These are phyloP conservation scores for Clupea harengus DNA, from an alignment of 2,113 vertebrate genomes.

Conservation along the genomic window DNA sequence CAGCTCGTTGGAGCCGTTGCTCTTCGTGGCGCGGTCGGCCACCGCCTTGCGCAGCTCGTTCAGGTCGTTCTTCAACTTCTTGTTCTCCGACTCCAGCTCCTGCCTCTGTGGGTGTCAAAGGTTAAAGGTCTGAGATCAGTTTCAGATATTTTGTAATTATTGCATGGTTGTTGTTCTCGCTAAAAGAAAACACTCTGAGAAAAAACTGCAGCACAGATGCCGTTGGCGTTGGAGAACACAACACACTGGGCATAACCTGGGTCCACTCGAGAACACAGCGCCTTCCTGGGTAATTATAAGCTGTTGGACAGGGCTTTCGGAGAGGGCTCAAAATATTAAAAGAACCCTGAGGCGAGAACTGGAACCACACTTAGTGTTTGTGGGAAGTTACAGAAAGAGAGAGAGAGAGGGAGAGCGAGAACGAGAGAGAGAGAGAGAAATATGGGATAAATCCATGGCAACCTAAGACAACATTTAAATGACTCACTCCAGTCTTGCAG, in stretches of 20 bases:
- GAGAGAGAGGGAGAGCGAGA: not conserved
- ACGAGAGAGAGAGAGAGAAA: not conserved
- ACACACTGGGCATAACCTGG: not conserved
- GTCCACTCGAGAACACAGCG: not conserved
- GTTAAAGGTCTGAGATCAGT: not conserved
- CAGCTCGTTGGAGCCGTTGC: conserved; percentile 61
- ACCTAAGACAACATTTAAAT: not conserved
- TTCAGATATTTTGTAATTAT: not conserved
- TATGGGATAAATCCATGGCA: not conserved
- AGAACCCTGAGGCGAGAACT: not conserved
- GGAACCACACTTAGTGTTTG: not conserved
- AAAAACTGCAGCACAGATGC: not conserved
- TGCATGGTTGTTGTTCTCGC: not conserved
- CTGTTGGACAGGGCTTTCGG: not conserved
- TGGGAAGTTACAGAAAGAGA: not conserved
- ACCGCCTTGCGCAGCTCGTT: conserved; percentile 84
- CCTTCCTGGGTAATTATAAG: not conserved
- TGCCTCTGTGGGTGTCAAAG: conserved; percentile 74
- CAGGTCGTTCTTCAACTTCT: conserved; percentile 92
- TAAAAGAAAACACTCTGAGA: not conserved
- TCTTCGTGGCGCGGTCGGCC: conserved; percentile 62
- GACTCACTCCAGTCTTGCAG: not conserved
- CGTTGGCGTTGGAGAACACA: not conserved
- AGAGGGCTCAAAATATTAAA: not conserved
- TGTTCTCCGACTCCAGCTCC: conserved; percentile 93